Evolutionary conservation across 2,797 vertebrate genomes (phyloP).

Genomic region (Poeciliopsis paucimaculata): DNA sequence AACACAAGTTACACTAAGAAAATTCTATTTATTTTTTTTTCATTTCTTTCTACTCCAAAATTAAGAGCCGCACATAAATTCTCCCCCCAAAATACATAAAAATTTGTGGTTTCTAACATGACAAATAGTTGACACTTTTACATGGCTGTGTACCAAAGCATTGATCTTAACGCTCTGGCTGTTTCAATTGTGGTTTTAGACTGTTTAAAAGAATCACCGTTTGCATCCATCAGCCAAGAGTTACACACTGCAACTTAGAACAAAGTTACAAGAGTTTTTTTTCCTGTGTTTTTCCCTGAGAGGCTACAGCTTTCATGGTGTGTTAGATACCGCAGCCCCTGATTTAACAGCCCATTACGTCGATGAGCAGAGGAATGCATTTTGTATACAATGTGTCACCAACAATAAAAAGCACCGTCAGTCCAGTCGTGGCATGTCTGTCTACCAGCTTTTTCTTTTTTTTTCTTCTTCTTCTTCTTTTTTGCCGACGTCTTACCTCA

Average conservation of each 20-base stretch:
- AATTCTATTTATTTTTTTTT: no score
- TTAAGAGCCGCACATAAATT: not conserved
- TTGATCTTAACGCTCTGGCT: slow-evolving; percentile 8
- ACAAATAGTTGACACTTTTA: not conserved
- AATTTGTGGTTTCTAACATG: not conserved
- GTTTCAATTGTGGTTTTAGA: slow-evolving; percentile 9
- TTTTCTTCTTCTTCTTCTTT: slow-evolving; percentile 13
- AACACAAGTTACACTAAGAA: not conserved
- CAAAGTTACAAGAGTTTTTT: slow-evolving; percentile 1
- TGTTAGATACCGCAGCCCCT: slow-evolving; percentile 38
- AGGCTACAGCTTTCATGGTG: slow-evolving; percentile 57
- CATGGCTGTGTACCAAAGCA: no score
- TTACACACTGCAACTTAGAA: not conserved
- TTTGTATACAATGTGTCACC: slow-evolving; percentile 43
- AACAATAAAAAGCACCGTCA: slow-evolving; percentile 50
- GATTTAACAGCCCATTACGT: slow-evolving; percentile 57
- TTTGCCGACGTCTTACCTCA: slow-evolving; percentile 48
- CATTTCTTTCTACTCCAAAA: not conserved
- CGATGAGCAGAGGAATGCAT: slow-evolving; percentile 46
- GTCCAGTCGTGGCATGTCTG: slow-evolving; percentile 53
- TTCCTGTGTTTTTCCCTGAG: slow-evolving; percentile 43
- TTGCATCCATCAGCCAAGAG: not conserved
- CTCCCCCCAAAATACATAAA: not conserved
- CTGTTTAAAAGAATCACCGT: not conserved
- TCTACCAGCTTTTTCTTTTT: slow-evolving; percentile 23